These are phyloP conservation scores for Ondatra zibethicus DNA, from an alignment of 2,113 vertebrate genomes.

Conservation along the genomic window DNA sequence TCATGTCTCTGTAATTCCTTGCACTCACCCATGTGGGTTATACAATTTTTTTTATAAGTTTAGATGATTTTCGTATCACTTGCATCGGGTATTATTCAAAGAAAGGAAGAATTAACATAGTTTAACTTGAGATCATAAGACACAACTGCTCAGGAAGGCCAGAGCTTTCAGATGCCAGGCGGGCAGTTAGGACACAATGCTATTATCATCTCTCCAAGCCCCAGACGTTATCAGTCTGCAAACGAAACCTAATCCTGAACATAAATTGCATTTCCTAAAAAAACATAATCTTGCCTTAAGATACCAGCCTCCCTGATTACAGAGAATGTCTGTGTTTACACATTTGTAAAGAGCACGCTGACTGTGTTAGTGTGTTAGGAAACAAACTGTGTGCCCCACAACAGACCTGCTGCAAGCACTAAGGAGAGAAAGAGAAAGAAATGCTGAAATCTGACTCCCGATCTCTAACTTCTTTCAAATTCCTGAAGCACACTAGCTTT, in stretches of 20 bases:
- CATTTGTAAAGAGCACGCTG: constrained; percentile 89
- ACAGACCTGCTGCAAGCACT: constrained; percentile 84
- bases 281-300: constrained; percentile 92
- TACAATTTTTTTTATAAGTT: not conserved
- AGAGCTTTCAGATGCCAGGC: constrained; percentile 73
- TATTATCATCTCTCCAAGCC: constrained; percentile 87
- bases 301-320: constrained; percentile 90
- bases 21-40: not conserved
- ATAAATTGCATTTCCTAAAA: constrained; percentile 93
- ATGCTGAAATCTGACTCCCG: constrained; percentile 90
- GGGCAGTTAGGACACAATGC: constrained; percentile 82
- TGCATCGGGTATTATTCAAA: constrained; percentile 26
- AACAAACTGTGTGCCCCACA: constrained; percentile 83
- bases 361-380: constrained; percentile 90
- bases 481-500: constrained; percentile 91
- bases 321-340: constrained; percentile 93
- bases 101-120: constrained; percentile 14
- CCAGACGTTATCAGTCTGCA: constrained; percentile 88
- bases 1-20: not conserved
- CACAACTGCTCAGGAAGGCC: constrained; percentile 50
- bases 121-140: constrained; percentile 23
- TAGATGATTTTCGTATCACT: constrained; percentile 51
- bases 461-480: constrained; percentile 92
- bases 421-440: constrained; percentile 84
- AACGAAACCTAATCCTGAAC: constrained; percentile 88